Percentiles rank a stretch among this genome's conserved stretches.
Conservation (phyloP, 2,797 vertebrate genomes). For the Chiloscyllium punctatum region DNA sequence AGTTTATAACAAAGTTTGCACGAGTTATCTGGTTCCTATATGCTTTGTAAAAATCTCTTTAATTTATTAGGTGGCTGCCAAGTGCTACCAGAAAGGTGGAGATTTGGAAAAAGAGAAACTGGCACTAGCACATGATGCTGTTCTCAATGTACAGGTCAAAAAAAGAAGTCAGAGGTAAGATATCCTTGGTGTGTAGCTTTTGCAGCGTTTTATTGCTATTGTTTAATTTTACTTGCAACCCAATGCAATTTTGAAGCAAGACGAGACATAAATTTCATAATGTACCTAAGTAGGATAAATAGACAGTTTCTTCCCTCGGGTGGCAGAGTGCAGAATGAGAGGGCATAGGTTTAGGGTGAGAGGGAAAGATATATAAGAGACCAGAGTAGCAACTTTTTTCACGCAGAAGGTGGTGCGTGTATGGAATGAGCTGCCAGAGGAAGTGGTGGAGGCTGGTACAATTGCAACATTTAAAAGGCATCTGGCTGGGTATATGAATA, state of each 20-base stretch:
- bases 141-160: constrained; percentile 60
- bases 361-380: too few relatives aligned
- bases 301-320: too few relatives aligned
- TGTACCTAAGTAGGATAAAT: not conserved
- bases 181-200: not conserved
- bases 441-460: too few relatives aligned
- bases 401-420: too few relatives aligned
- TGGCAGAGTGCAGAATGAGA: too few relatives aligned
- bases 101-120: constrained; percentile 63
- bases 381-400: too few relatives aligned
- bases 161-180: constrained; percentile 60
- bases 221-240: not conserved
- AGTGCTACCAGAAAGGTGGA: constrained; percentile 70
- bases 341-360: too few relatives aligned
- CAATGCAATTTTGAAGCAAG: not conserved
- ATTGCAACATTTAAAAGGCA: too few relatives aligned
- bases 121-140: constrained; percentile 59
- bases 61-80: constrained; percentile 64
- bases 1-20: not conserved
- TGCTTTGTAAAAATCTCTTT: not conserved
- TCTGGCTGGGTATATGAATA: too few relatives aligned
- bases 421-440: too few relatives aligned
- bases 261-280: not conserved
- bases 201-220: not conserved
- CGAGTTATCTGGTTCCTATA: not conserved